Conservation (phyloP, 2,797 vertebrate species). For the Serranus cabrilla region DNA sequence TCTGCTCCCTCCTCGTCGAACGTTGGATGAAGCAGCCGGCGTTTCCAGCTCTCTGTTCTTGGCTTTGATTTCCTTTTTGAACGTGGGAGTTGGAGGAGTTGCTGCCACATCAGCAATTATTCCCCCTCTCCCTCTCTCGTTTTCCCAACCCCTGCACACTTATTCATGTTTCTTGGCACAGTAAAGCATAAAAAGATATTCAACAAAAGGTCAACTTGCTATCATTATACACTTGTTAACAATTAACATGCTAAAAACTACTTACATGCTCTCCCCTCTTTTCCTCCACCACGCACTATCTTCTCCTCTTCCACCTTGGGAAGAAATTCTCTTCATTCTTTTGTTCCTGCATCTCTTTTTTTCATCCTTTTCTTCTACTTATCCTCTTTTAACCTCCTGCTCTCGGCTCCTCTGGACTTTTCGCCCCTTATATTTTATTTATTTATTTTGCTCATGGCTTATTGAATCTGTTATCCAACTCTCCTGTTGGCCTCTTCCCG, state of each 20-base stretch:
- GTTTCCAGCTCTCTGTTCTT: constrained; percentile 28
- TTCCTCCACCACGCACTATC: neutral
- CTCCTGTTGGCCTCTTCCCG: neutral
- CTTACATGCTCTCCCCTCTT: neutral
- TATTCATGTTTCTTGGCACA: constrained; percentile 25
- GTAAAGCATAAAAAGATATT: constrained; percentile 12
- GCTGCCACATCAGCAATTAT: constrained; percentile 65
- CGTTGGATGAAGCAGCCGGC: constrained; percentile 18
- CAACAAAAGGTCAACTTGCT: constrained; percentile 24
- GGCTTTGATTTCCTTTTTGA: constrained; percentile 47
- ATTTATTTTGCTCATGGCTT: constrained; percentile 39
- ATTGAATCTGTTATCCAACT: constrained; percentile 30
- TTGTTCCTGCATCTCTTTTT: neutral
- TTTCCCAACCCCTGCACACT: constrained; percentile 17
- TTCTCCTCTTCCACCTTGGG: neutral
- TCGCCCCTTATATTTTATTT: constrained; percentile 16
- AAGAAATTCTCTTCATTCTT: constrained; percentile 3
- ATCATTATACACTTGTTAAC: constrained; percentile 25
- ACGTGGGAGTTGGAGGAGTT: constrained; percentile 57
- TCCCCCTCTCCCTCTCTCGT: neutral
- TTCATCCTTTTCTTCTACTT: neutral
- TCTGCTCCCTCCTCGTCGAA: constrained; percentile 9
- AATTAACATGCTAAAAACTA: constrained; percentile 21
- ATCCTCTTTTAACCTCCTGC: constrained; percentile 20
- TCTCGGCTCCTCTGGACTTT: constrained; percentile 4